Conservation (phyloP, 2,888 invertebrate species). For the Chaitophorus viminalis region DNA sequence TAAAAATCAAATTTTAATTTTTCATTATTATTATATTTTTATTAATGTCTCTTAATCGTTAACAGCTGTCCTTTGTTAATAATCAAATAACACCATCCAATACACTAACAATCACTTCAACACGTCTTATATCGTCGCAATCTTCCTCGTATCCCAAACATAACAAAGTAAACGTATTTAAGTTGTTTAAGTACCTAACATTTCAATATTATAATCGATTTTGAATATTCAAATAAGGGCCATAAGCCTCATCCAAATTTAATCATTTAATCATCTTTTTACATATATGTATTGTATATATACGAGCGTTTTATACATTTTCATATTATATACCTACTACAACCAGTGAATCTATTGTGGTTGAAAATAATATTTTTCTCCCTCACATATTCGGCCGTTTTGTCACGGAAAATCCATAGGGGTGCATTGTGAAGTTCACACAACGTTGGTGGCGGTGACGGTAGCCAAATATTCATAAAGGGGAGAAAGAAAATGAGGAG, state of each 20-base stretch:
- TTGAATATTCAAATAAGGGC: not conserved
- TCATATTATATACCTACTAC: not conserved
- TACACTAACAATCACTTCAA: no score
- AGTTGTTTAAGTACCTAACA: not conserved
- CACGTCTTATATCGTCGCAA: no score
- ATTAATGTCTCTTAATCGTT: no score
- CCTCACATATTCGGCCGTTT: conserved; percentile 15
- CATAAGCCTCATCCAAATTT: not conserved
- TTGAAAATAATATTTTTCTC: conserved; percentile 23
- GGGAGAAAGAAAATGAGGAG: not conserved
- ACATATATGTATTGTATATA: not conserved
- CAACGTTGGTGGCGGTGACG: not conserved
- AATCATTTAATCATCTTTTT: not conserved
- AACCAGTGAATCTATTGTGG: conserved; percentile 19
- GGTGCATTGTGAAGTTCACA: conserved; percentile 22
- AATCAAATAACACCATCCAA: not conserved
- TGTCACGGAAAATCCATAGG: conserved; percentile 35
- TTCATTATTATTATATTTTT: no score
- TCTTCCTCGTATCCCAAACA: no score
- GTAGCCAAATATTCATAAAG: not conserved
- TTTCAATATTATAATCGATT: not conserved
- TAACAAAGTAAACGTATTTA: not conserved
- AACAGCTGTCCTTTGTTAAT: not conserved
- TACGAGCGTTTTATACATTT: not conserved
- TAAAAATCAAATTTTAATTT: no score